phyloP scores from a whole-genome alignment of 2,113 vertebrate species.

The Nanorana parkeri region DNA sequence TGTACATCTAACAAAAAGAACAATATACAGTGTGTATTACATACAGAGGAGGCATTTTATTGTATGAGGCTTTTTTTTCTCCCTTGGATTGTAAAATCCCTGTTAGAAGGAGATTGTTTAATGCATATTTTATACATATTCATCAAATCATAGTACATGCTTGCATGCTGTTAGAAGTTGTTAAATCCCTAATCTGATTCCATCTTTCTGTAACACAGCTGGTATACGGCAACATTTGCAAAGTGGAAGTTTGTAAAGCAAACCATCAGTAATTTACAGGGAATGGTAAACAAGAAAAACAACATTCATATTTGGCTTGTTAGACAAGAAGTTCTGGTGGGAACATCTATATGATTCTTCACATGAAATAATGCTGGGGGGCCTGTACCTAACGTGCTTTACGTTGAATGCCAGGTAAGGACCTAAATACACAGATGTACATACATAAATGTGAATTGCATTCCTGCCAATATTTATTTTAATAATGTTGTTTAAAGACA shows the following conservation, averaged over 20 bases:
- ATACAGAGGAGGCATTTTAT: neutral
- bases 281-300: neutral
- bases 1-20: neutral
- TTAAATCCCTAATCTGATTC: constrained; percentile 14
- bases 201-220: neutral
- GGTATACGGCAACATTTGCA: neutral
- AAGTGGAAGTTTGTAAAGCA: neutral
- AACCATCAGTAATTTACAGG: neutral
- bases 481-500: too few relatives aligned
- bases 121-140: constrained; percentile 27
- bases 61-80: neutral
- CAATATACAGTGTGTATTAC: neutral
- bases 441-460: too few relatives aligned
- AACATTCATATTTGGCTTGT: too few relatives aligned
- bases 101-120: neutral
- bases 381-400: too few relatives aligned
- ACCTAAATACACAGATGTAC: too few relatives aligned
- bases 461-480: too few relatives aligned
- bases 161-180: constrained; percentile 14
- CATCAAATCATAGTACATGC: constrained; percentile 9
- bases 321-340: too few relatives aligned
- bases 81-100: neutral
- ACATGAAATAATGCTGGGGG: too few relatives aligned
- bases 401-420: too few relatives aligned
- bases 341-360: too few relatives aligned